Conservation (phyloP, 2,797 vertebrate species). For the Acipenser transmontanus region DNA sequence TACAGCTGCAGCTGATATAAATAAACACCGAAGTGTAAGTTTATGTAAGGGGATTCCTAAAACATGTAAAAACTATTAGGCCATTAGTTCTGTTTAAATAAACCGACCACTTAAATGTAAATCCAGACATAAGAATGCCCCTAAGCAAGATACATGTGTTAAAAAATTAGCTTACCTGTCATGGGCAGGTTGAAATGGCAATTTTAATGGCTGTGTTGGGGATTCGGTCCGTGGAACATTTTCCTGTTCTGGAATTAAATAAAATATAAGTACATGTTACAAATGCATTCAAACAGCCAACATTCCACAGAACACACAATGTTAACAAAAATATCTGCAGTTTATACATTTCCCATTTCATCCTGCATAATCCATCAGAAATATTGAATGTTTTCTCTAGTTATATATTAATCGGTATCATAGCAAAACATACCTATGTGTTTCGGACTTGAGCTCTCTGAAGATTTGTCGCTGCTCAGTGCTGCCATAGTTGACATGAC, state of each 20-base stretch:
- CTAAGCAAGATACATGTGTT: neutral
- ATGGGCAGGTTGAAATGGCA: slow-evolving; percentile 85
- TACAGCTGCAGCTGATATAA: neutral
- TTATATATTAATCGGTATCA: no score
- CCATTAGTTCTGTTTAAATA: no score
- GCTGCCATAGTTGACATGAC: slow-evolving; percentile 66
- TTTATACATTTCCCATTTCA: no score
- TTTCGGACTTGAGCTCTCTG: slow-evolving; percentile 80
- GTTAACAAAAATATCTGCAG: no score
- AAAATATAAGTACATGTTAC: slow-evolving; percentile 18
- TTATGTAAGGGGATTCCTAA: no score
- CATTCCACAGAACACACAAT: neutral
- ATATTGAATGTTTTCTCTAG: no score
- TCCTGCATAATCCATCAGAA: no score
- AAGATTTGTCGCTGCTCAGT: slow-evolving; percentile 71
- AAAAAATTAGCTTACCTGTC: slow-evolving; percentile 76
- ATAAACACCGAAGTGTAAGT: no score
- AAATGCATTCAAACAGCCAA: neutral
- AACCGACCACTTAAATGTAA: no score
- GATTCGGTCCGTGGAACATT: slow-evolving; percentile 77
- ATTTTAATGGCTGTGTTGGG: slow-evolving; percentile 79
- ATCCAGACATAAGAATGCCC: no score
- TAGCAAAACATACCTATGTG: slow-evolving; percentile 77
- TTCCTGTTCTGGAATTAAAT: slow-evolving; percentile 73
- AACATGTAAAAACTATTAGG: no score